phyloP scores from a whole-genome alignment of 2,113 vertebrate genomes.

The Sceloporus undulatus region DNA sequence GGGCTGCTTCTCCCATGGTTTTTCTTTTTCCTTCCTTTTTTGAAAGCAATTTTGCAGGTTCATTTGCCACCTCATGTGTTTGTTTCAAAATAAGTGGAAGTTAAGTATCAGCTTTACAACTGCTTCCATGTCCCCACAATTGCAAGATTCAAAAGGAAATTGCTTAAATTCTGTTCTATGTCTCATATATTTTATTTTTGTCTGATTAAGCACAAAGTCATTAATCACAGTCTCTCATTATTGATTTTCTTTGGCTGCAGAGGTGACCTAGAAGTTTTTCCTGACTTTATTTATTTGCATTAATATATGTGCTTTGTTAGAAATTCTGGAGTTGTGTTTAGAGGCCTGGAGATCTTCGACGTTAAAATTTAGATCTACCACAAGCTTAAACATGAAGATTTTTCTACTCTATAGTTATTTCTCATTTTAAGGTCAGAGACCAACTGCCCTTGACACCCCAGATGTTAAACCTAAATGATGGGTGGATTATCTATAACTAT shows the following conservation, averaged over 20 bases:
- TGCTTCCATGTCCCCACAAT: not conserved
- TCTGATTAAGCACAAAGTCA: constrained; percentile 7
- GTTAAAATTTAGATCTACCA: too few species aligned
- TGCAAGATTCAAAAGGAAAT: not conserved
- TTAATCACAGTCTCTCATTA: constrained; percentile 24
- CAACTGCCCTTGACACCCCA: too few species aligned
- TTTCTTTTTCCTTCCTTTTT: not conserved
- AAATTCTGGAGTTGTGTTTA: too few species aligned
- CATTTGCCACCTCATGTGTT: not conserved
- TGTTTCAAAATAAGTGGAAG: not conserved
- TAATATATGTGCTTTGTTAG: not conserved
- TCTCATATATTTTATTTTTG: constrained; percentile 1
- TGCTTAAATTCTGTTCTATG: not conserved
- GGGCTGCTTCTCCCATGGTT: not conserved
- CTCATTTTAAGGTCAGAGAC: too few species aligned
- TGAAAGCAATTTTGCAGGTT: not conserved
- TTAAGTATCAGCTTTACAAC: not conserved
- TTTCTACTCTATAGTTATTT: too few species aligned
- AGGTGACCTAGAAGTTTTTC: not conserved
- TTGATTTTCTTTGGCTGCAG: constrained; percentile 8
- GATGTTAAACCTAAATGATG: too few species aligned
- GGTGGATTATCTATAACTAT: too few species aligned
- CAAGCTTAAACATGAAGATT: too few species aligned
- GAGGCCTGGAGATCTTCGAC: too few species aligned
- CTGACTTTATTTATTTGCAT: not conserved